Conservation (phyloP, 2,113 vertebrate genomes). For the Procapra przewalskii region DNA sequence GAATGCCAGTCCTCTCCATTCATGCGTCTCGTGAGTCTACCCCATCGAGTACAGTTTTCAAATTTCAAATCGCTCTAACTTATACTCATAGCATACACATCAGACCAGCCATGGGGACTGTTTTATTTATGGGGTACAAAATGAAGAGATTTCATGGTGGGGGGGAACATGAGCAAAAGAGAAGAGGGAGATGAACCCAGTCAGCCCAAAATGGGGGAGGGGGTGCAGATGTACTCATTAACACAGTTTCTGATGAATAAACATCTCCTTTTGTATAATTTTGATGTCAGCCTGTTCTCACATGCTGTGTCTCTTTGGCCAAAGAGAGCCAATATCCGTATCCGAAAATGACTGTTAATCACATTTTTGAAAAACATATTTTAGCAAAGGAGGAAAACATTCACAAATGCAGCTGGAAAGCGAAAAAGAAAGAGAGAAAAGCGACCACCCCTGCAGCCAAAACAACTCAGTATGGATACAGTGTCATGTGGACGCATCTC, state of each 20-base stretch:
- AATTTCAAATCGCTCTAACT: conserved; percentile 27
- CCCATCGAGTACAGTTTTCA: background rate
- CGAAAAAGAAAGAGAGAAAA: background rate
- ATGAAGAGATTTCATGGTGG: conserved; percentile 41
- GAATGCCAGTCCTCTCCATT: background rate
- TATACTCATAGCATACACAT: conserved; percentile 18
- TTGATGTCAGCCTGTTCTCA: conserved; percentile 26
- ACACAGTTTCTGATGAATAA: conserved; percentile 59
- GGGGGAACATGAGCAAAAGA: conserved; percentile 46
- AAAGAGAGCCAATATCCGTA: conserved; percentile 52
- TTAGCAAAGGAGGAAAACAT: conserved; percentile 63
- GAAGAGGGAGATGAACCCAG: conserved; percentile 55
- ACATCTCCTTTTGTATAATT: conserved; percentile 46
- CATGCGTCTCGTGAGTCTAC: background rate
- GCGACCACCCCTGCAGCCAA: conserved; percentile 61
- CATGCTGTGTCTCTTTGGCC: conserved; percentile 53
- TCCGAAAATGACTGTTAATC: conserved; percentile 69
- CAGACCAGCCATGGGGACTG: background rate
- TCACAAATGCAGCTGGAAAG: conserved; percentile 66
- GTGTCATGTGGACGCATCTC: conserved; percentile 19
- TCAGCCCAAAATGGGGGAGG: conserved; percentile 58
- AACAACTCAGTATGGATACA: conserved; percentile 66
- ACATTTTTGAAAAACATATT: conserved; percentile 70
- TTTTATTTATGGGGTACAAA: conserved; percentile 57
- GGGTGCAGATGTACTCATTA: conserved; percentile 60